Conservation (phyloP, 1,140 invertebrate genomes). For the Bombyx mandarina region DNA sequence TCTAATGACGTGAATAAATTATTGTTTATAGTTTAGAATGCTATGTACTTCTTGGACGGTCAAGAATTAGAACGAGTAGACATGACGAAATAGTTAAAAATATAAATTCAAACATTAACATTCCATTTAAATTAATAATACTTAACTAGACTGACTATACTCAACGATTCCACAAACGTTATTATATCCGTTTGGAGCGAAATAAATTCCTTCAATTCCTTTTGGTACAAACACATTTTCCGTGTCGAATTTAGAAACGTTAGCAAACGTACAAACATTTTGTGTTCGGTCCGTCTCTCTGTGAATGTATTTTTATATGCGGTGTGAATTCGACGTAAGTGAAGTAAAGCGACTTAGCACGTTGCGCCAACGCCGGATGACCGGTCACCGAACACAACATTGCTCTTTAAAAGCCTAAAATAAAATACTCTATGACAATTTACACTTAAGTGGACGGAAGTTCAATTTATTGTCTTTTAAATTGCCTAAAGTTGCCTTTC, state of each 20-base stretch:
- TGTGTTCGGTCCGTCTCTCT: neutral
- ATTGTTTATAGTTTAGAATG: too few relatives aligned
- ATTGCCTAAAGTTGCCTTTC: too few relatives aligned
- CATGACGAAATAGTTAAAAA: too few relatives aligned
- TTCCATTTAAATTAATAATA: too few relatives aligned
- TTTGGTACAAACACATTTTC: neutral
- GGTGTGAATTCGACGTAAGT: constrained; percentile 6
- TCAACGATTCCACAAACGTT: too few relatives aligned
- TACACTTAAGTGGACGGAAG: constrained; percentile 53
- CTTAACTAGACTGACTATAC: too few relatives aligned
- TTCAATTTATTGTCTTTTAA: constrained; percentile 30
- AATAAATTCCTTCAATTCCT: too few relatives aligned
- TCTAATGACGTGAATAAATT: too few relatives aligned
- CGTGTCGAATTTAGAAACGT: constrained; percentile 1
- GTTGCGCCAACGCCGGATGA: constrained; percentile 19
- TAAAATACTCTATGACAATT: constrained; percentile 55
- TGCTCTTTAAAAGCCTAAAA: constrained; percentile 57
- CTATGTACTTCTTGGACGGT: too few relatives aligned
- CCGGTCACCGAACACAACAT: constrained; percentile 44
- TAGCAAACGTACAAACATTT: neutral
- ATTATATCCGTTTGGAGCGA: too few relatives aligned
- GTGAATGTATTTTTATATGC: neutral
- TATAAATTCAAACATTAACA: too few relatives aligned
- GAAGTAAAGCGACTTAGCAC: constrained; percentile 31
- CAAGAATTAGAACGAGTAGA: too few relatives aligned